Conservation (phyloP, 2,888 invertebrate genomes). For the Pyrocoelia pectoralis region DNA sequence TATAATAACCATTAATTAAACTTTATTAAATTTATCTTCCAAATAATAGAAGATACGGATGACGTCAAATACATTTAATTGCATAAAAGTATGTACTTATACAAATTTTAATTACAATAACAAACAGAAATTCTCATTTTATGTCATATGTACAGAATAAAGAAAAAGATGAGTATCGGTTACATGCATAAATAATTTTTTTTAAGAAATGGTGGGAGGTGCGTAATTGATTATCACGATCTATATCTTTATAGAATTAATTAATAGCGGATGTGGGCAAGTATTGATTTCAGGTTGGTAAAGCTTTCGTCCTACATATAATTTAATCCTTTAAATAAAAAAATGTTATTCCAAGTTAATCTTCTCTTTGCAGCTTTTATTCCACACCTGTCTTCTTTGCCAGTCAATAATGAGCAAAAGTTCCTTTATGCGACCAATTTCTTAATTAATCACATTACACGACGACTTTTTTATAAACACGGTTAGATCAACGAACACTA, state of each 20-base stretch:
- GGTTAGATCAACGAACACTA: too few relatives aligned
- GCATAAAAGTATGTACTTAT: too few relatives aligned
- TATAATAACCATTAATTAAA: background rate
- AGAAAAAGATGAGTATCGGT: too few relatives aligned
- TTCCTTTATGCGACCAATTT: too few relatives aligned
- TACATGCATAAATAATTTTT: background rate
- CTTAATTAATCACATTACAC: too few relatives aligned
- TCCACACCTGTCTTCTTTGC: too few relatives aligned
- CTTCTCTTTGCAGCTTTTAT: background rate
- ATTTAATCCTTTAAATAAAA: background rate
- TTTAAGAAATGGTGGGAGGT: background rate
- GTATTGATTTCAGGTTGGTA: background rate
- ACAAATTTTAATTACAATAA: too few relatives aligned
- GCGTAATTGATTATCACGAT: background rate
- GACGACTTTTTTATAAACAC: too few relatives aligned
- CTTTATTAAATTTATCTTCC: background rate
- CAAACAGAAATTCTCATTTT: too few relatives aligned
- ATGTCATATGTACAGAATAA: too few relatives aligned
- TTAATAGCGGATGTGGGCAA: slow-evolving; percentile 1
- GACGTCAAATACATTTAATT: too few relatives aligned
- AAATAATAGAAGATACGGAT: background rate
- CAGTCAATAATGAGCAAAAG: too few relatives aligned
- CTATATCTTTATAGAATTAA: slow-evolving; percentile 1
- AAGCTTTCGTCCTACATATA: background rate
- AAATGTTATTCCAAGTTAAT: background rate